Percentiles rank a stretch among this genome's conserved stretches.
phyloP scores from a whole-genome alignment of 2,888 invertebrate genomes.

The Gastracanthus pulcherrimus region DNA sequence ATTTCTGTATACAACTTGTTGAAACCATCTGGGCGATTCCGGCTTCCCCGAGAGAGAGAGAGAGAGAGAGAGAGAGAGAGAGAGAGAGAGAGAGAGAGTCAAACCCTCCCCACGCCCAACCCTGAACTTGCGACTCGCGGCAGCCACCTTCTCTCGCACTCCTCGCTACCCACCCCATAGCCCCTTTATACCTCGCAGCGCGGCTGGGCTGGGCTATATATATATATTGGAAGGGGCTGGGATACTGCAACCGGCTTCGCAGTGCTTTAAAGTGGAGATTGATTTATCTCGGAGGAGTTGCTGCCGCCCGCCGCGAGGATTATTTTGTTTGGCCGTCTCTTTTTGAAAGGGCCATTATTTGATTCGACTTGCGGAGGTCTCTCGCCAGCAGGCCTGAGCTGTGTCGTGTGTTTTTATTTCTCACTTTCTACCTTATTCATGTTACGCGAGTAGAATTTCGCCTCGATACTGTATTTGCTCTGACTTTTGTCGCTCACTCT shows the following conservation, averaged over 20 bases:
- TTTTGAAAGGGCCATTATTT: neutral
- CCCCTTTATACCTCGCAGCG: neutral
- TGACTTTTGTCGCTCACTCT: neutral
- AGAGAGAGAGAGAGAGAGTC: neutral
- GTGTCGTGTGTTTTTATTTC: neutral
- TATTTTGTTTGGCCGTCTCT: neutral
- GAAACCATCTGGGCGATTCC: slow-evolving; percentile 53
- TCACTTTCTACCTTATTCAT: neutral
- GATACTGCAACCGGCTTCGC: neutral
- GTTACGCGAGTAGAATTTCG: neutral
- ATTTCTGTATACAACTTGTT: slow-evolving; percentile 67
- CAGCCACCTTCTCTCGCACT: neutral
- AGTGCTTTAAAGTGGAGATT: neutral
- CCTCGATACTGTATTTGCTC: no score
- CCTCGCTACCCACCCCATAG: neutral
- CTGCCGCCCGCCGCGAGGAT: no score
- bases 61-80: neutral
- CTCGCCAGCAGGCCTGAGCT: no score
- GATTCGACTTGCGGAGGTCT: no score
- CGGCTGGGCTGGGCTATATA: neutral
- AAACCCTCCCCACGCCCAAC: neutral
- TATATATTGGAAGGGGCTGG: neutral
- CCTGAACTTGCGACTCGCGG: slow-evolving; percentile 36
- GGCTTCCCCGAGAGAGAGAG: neutral
- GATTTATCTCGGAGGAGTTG: neutral